Evolutionary conservation across 2,797 vertebrate genomes (phyloP).

Genomic region (Phalanger gymnotis): DNA sequence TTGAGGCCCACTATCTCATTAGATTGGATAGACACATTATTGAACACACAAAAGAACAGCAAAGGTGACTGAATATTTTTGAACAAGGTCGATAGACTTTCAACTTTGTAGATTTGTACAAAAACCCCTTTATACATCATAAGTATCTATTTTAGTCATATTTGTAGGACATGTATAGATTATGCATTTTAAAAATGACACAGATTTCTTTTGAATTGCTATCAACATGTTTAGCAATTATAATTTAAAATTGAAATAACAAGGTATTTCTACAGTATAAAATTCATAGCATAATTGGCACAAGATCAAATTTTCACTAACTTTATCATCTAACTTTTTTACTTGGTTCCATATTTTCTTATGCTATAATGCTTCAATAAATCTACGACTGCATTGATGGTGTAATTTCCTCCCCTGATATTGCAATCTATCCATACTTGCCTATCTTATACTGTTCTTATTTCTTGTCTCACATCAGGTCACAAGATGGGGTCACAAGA

Average conservation of each 20-base stretch:
- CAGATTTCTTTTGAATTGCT: not conserved
- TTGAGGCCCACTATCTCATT: conserved; percentile 72
- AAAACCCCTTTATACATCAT: conserved; percentile 10
- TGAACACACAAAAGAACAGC: conserved; percentile 74
- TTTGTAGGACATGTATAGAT: conserved; percentile 11
- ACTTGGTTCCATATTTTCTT: not conserved
- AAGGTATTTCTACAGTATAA: not conserved
- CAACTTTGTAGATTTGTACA: conserved; percentile 50
- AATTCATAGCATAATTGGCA: not conserved
- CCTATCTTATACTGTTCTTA: too few relatives aligned
- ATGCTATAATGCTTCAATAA: not conserved
- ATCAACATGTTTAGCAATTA: not conserved
- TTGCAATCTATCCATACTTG: not conserved
- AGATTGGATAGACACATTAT: conserved; percentile 67
- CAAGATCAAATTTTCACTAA: not conserved
- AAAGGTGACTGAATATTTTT: conserved; percentile 74
- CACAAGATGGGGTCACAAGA: not conserved
- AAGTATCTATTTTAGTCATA: conserved; percentile 32
- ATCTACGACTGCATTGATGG: not conserved
- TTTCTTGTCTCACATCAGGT: not conserved
- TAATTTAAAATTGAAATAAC: not conserved
- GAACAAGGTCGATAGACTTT: conserved; percentile 72
- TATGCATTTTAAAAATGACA: conserved; percentile 20
- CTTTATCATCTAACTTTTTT: not conserved
- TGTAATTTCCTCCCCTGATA: too few relatives aligned